Conservation (phyloP, 2,113 vertebrate genomes). For the Aix galericulata region DNA sequence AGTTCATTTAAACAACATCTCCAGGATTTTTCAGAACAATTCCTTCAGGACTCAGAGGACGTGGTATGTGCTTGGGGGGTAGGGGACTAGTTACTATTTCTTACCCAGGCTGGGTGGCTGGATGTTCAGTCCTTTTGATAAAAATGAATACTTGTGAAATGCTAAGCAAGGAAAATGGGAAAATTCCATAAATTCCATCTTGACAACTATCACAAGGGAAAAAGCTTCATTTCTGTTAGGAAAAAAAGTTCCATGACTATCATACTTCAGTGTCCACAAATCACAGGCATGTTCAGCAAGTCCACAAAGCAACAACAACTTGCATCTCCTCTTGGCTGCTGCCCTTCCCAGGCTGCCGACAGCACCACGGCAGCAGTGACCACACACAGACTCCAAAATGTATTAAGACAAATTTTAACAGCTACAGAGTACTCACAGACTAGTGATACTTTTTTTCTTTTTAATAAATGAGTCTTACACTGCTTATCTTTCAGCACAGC, state of each 20-base stretch:
- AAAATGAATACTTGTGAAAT: background rate
- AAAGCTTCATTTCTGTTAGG: background rate
- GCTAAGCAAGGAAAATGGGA: background rate
- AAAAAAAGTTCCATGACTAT: background rate
- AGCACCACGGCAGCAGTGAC: conserved; percentile 9
- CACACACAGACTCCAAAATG: conserved; percentile 48
- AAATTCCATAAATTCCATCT: background rate
- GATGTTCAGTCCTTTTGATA: background rate
- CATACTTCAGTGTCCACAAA: background rate
- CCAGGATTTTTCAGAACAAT: conserved; percentile 22
- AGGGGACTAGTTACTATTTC: background rate
- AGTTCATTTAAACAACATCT: conserved; percentile 2
- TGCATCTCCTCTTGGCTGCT: conserved; percentile 9
- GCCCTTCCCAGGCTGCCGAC: background rate
- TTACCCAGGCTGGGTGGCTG: background rate
- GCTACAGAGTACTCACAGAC: background rate
- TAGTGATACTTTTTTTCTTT: background rate
- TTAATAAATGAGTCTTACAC: background rate
- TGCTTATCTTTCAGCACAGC: background rate
- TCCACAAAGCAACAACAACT: conserved; percentile 7
- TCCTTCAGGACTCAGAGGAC: background rate
- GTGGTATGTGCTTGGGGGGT: too few relatives aligned
- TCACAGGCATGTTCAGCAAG: background rate
- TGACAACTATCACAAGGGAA: background rate
- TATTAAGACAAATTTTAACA: conserved; percentile 27